phyloP scores from a whole-genome alignment of 2,797 vertebrate species.

The Ctenosaura bakeri region DNA sequence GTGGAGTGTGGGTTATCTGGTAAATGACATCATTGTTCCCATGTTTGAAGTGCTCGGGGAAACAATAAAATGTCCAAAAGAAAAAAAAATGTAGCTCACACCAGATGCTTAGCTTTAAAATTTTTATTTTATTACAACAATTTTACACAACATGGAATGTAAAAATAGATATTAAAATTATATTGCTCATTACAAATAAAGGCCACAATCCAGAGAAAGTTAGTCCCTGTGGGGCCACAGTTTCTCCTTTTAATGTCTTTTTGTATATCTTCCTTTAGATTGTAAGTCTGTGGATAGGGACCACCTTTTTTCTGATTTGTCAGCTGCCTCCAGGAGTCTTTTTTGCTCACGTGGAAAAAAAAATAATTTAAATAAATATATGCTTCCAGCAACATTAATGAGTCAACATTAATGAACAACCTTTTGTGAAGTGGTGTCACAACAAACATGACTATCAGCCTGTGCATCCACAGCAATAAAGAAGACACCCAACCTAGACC shows the following conservation, averaged over 20 bases:
- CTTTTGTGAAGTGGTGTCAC: not conserved
- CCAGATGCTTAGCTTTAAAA: constrained; percentile 9
- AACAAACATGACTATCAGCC: constrained; percentile 58
- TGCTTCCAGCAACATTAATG: constrained; percentile 37
- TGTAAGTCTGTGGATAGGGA: not conserved
- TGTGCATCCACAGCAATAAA: constrained; percentile 41
- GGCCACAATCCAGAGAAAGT: constrained; percentile 63
- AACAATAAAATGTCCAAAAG: not conserved
- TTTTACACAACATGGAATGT: not conserved
- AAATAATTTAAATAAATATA: constrained; percentile 16
- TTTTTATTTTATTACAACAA: constrained; percentile 27
- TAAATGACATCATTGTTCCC: too few relatives aligned
- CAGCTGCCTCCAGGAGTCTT: not conserved
- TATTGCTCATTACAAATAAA: constrained; percentile 21
- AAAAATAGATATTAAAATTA: constrained; percentile 23
- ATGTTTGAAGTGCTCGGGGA: not conserved
- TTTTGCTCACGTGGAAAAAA: not conserved
- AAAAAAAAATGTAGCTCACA: not conserved
- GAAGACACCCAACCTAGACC: constrained; percentile 53
- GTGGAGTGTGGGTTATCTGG: too few relatives aligned
- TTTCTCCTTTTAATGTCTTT: not conserved
- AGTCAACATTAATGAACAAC: too few relatives aligned
- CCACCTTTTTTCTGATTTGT: not conserved
- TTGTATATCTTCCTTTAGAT: not conserved
- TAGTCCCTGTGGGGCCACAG: constrained; percentile 20